Conservation (phyloP, 2,888 invertebrate genomes). For the Drosophila acutilabella region DNA sequence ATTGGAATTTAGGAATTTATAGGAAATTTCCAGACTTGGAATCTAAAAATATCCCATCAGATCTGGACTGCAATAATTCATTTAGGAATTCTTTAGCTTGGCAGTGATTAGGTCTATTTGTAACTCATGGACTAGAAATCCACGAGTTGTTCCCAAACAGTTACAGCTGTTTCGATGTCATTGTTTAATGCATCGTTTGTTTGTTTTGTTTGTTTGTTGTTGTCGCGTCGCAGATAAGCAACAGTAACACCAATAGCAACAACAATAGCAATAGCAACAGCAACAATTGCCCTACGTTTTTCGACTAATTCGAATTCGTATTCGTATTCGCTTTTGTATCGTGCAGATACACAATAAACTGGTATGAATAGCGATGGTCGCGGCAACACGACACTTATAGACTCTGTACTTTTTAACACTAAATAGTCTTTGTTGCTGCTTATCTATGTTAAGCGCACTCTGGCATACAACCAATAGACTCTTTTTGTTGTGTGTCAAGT, state of each 20-base stretch:
- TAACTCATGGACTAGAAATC: background rate
- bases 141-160: slow-evolving; percentile 6
- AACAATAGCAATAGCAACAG: slow-evolving; percentile 17
- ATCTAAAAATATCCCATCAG: no score
- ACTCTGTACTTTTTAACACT: background rate
- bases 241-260: slow-evolving; percentile 12
- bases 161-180: slow-evolving; percentile 44
- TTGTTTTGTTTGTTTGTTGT: slow-evolving; percentile 58
- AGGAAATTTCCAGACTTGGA: no score
- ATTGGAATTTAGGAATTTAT: no score
- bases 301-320: slow-evolving; percentile 55
- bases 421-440: no score
- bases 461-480: background rate
- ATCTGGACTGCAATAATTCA: no score
- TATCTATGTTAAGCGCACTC: no score
- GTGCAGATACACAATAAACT: slow-evolving; percentile 53
- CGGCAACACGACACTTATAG: background rate
- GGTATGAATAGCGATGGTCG: slow-evolving; percentile 17
- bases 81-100: background rate
- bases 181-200: slow-evolving; percentile 67
- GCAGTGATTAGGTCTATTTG: background rate
- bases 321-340: slow-evolving; percentile 47
- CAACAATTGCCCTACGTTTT: slow-evolving; percentile 40
- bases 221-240: slow-evolving; percentile 53
- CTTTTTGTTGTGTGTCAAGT: background rate